phyloP scores from a whole-genome alignment of 2,888 invertebrate species.

The Zaprionus obscuricornis region DNA sequence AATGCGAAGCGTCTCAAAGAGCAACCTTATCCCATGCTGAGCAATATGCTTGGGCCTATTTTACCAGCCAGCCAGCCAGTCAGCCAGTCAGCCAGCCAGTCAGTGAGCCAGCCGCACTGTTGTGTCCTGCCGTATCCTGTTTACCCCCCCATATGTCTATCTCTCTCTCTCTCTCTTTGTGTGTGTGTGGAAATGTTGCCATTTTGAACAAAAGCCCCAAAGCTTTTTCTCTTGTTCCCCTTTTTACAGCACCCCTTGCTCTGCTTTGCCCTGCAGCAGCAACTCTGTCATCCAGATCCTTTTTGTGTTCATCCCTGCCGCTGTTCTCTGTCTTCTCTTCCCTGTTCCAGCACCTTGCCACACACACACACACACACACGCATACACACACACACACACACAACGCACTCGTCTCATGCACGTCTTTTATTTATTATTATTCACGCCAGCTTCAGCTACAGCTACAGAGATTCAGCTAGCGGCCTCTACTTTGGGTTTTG shows the following conservation, averaged over 20 bases:
- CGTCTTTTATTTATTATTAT: constrained; percentile 78
- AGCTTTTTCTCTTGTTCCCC: constrained; percentile 46
- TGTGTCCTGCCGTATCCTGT: constrained; percentile 36
- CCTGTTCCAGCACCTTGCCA: too few relatives aligned
- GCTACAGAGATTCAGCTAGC: constrained; percentile 14
- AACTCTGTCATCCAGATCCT: constrained; percentile 54
- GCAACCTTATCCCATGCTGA: constrained; percentile 28
- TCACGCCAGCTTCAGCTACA: constrained; percentile 53
- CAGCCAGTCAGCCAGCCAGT: too few relatives aligned
- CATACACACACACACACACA: too few relatives aligned
- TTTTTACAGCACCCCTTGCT: too few relatives aligned
- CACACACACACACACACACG: too few relatives aligned
- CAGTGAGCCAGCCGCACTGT: too few relatives aligned
- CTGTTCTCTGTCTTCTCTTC: background rate
- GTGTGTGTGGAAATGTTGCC: constrained; percentile 29
- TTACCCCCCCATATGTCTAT: constrained; percentile 17
- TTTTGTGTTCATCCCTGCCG: constrained; percentile 39
- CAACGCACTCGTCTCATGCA: too few relatives aligned
- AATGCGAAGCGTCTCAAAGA: constrained; percentile 72
- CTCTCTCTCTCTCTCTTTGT: constrained; percentile 15
- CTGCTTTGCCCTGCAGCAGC: constrained; percentile 11
- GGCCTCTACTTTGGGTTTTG: constrained; percentile 21
- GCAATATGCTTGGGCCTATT: constrained; percentile 37
- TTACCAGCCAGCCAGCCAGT: too few relatives aligned
- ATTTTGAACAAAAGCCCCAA: constrained; percentile 64